phyloP scores from a whole-genome alignment of 2,797 vertebrate species.

The Phoebastria nigripes region DNA sequence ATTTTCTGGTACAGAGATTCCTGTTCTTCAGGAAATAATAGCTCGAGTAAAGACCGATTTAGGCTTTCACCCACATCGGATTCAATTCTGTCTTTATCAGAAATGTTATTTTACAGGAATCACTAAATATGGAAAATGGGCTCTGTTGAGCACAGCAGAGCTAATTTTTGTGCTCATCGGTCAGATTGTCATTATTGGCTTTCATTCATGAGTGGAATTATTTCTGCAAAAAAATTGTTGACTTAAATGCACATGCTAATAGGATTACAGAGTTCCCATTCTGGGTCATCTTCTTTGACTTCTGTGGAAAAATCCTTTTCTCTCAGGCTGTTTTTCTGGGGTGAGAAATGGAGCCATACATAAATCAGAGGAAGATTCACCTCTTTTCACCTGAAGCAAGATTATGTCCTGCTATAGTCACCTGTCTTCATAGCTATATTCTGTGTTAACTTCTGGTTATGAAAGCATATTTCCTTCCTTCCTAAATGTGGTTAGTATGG shows the following conservation, averaged over 20 bases:
- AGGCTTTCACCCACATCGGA: neutral
- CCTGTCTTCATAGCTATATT: neutral
- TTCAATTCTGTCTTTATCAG: neutral
- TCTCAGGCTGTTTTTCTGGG: neutral
- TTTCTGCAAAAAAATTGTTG: neutral
- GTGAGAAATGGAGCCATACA: neutral
- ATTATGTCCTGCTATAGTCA: neutral
- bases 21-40: neutral
- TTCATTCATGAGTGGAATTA: slow-evolving; percentile 23
- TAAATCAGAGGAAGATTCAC: neutral
- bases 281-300: neutral
- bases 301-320: slow-evolving; percentile 20
- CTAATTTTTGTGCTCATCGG: neutral
- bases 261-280: neutral
- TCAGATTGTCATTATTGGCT: slow-evolving; percentile 14
- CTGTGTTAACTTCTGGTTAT: neutral
- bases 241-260: neutral
- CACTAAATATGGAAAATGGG: slow-evolving; percentile 8
- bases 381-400: neutral
- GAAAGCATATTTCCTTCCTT: neutral
- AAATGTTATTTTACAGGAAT: neutral
- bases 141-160: neutral
- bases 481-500: neutral
- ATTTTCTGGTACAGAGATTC: neutral
- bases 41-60: neutral